Conservation (phyloP, 1,140 invertebrate genomes). For the Temnothorax curvispinosus region DNA sequence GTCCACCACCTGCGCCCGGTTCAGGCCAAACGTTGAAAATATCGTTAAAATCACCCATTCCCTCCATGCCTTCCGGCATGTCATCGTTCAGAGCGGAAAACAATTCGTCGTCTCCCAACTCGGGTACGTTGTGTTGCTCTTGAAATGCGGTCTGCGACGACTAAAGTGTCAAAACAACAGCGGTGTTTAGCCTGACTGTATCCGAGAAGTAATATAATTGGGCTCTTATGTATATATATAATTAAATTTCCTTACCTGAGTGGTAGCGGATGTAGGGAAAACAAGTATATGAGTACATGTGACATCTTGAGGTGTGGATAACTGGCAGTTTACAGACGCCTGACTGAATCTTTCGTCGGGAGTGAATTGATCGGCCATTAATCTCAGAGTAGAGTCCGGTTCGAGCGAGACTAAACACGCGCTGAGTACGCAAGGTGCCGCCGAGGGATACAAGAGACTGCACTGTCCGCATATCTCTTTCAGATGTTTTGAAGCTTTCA, state of each 20-base stretch:
- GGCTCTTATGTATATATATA: neutral
- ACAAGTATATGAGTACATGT: slow-evolving; percentile 99
- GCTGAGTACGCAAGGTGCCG: slow-evolving; percentile 96
- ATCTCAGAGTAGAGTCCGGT: slow-evolving; percentile 95
- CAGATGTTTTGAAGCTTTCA: slow-evolving; percentile 94
- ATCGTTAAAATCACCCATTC: slow-evolving; percentile 91
- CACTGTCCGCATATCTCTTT: slow-evolving; percentile 97
- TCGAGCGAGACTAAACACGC: slow-evolving; percentile 99
- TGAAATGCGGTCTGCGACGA: slow-evolving; percentile 95
- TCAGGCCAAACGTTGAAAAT: slow-evolving; percentile 90
- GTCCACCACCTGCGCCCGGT: slow-evolving; percentile 87
- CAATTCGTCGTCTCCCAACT: slow-evolving; percentile 91
- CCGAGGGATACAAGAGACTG: slow-evolving; percentile 91
- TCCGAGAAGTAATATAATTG: slow-evolving; percentile 3
- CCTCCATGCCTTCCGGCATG: slow-evolving; percentile 91
- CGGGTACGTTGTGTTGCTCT: slow-evolving; percentile 92
- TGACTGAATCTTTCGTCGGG: slow-evolving; percentile 96
- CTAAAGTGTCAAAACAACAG: slow-evolving; percentile 83
- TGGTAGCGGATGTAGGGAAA: slow-evolving; percentile 98
- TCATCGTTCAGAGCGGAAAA: slow-evolving; percentile 89
- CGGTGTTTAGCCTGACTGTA: neutral
- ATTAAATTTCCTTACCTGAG: slow-evolving; percentile 89
- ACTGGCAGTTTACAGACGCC: slow-evolving; percentile 92
- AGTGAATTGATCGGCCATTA: slow-evolving; percentile 98
- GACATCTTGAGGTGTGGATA: slow-evolving; percentile 97